Base-by-base conservation (phyloP, 30 jellyfish, hydroid and myxozoan genomes). In the Turritopsis rubra region DNA sequence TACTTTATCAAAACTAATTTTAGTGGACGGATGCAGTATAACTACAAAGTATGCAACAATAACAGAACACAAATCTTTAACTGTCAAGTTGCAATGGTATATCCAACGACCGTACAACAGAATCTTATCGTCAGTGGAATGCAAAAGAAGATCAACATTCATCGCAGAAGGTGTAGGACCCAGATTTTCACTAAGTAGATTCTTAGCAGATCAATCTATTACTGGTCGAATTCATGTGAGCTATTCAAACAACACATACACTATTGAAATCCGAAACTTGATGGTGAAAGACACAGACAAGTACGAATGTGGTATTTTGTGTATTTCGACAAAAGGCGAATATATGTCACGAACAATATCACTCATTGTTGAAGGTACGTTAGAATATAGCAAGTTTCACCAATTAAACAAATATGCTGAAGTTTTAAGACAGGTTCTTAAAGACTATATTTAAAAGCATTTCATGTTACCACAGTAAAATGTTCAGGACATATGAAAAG, bases 241-340 rank as follows among this genome's bases (percentile, higher is more conserved):
- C 0, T n/a, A 30, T n/a, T 23, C 24, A 9, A 22, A 52, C 54
- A 29, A 27, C 53, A 26, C 65, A 9, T 74, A 74, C 41, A 24
- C 27, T 16, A 74, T 74, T 24, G 82, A 24, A 52, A 74, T 74
- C 13, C 65, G 27, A 24, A 23, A 27, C 24, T 22, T 74, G 26
- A 74, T 52, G 16, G 41, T n/a, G 13, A 29, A 74, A 74, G 82
- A 74, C 24, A 21, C 54, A 17, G 71, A 22, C 16, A 24, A 20
- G 24, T 74, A 74, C 65, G 65, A 74, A 24, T 74, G 82, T 24
- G 9, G 65, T n/a, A 29, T 74, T 30, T 52, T 24, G 41, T 74
- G 82, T 30, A 24, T 30, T 7, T 74, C 82, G 13, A 52, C 26
- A 9, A 74, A 19, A 30, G 65, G 65, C 18, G 27, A 7, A 20